Evolutionary conservation across 2,797 vertebrate species (phyloP), one percentile per base, ranked within the genome.

Genomic region (Aphelocoma californica): DNA sequence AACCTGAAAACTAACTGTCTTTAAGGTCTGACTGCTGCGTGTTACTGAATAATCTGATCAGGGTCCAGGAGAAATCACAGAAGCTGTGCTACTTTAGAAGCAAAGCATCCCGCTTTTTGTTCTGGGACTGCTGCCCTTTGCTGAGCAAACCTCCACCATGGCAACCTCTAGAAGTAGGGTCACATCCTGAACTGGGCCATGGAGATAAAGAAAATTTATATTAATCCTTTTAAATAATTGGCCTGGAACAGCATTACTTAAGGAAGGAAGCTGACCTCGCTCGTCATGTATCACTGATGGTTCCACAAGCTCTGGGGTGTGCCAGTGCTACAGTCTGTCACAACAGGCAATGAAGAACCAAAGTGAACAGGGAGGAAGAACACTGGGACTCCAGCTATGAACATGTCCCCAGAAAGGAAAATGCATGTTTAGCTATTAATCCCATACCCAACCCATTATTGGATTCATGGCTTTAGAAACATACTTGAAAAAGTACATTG

Each of bases 261-360:
- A 85, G 48, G 70, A 82, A 88, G n/a, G 38, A 86, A 80, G 38
- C 57, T 73, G 74, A 71, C 13, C 66, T 69, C 65, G 47, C 69
- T 71, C 15, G 48, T 53, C 42, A 26, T 9, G 9, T 34, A 12
- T 0, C 53, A 51, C 14, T 47, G 62, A 47, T 12, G 38, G 18
- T 17, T 36, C 56, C 32, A 36, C 1, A 3, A 53, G 74, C 40
- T 25, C 42, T 24, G 53, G 36, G 28, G 7, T 34, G 16, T 42
- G 58, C 38, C 4, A 1, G 36, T 6, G 14, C 53, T 18, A 11
- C 5, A 32, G 58, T 67, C 31, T 8, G 58, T 36, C 54, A 75
- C 9, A 0, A 57, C 1, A 40, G 0, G 5, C 61, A 61, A 2
- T 0, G 38, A 57, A 71, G 32, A 86, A 61, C 48, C 56, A n/a